These are phyloP conservation scores for Mycteria americana DNA, from an alignment of 2,797 vertebrate genomes.

Conservation along the genomic window DNA sequence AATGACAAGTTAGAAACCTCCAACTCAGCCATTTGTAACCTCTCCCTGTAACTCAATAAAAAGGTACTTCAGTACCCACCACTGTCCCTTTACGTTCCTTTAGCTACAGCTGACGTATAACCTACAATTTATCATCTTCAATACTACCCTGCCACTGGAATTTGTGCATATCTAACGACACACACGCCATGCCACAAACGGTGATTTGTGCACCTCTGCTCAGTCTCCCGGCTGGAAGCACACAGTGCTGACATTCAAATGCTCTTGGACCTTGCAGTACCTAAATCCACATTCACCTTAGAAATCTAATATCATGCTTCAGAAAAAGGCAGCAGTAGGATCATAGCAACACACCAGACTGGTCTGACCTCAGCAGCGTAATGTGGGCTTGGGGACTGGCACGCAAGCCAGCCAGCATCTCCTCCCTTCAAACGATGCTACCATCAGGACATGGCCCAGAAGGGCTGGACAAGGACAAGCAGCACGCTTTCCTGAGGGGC, in stretches of 20 bases:
- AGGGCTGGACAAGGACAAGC: neutral
- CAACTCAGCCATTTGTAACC: neutral
- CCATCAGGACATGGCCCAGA: rapidly evolving
- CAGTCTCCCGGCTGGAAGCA: neutral
- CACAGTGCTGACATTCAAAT: neutral
- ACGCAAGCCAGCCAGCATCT: neutral
- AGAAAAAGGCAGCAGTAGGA: neutral
- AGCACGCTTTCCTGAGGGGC: neutral
- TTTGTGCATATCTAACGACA: neutral
- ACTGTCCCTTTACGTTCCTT: neutral
- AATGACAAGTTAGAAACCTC: neutral
- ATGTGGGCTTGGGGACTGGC: too few species aligned
- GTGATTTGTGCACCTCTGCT: neutral
- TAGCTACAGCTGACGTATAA: neutral
- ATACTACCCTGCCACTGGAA: neutral
- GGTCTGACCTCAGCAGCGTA: neutral
- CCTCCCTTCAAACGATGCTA: neutral
- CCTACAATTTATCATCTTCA: neutral
- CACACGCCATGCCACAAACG: neutral
- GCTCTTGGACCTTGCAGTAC: neutral
- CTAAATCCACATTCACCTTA: neutral
- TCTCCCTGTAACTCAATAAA: neutral
- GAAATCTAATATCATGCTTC: neutral
- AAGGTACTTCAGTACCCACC: neutral
- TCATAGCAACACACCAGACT: neutral